Base-by-base conservation (phyloP, 2,797 vertebrate species). In the Halcyon chelicuti region DNA sequence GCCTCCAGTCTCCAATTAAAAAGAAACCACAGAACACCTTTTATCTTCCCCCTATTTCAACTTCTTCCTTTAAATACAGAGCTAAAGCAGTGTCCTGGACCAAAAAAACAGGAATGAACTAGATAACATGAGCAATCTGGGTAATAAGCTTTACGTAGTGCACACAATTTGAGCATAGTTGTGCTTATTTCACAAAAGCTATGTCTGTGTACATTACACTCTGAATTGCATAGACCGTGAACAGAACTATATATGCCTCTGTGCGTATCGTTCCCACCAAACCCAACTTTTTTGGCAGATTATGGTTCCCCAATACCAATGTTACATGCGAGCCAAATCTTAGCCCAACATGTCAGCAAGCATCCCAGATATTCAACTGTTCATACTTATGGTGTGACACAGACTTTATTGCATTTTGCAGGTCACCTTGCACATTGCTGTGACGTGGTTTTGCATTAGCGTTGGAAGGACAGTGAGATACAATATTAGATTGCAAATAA, bases 21-120 rank as follows among this genome's bases (percentile, higher is more conserved):
- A 94, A 82, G 90, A 95, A 96, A 97, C 90, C 93, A 87, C 94
- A 96, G 70, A 95, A 95, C 91, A 94, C 91, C 94, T 97, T 97
- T 96, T 90, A 95, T 97, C 94, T 94, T 93, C 83, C 79, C 79
- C 33, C 51, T 93, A n/a, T 71, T 96, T 90, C 73, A 97, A 88
- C 82, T 93, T 90, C 94, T 92, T 88, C 82, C 71, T 88, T 60
- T 91, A 90, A 93, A 91, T 61, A 86, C 76, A 54, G 31, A 65
- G 55, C 51, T 94, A 78, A 92, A 92, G 79, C 52, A 78, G 82
- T 46, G 84, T 78, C 73, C 88, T 66, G 33, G 49, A 90, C 58
- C 54, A 87, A 92, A 73, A 47, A 80, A 72, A 77, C 79, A 91
- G 85, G 80, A 91, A 91, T 60, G 26, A 94, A 73, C 79, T 73